Evolutionary conservation across 1,140 invertebrate genomes (phyloP), one percentile per base, ranked within the genome.

Genomic region (Drosophila lowei): DNA sequence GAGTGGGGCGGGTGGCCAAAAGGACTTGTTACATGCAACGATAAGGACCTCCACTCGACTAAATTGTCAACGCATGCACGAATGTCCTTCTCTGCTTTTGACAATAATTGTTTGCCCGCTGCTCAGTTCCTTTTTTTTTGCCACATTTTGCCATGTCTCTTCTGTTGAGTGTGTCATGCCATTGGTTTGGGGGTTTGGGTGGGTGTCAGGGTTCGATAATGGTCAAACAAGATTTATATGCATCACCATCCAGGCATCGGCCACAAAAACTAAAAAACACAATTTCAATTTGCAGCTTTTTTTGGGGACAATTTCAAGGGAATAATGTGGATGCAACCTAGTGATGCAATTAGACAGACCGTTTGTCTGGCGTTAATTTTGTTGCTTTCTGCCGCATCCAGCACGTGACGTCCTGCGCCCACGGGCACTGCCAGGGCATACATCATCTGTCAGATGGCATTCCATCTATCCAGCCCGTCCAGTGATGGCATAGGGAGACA

Each of bases 71-170:
- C 44, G 8, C 48, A 50, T n/a, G 15, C 46, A 59, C 30, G 16
- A 59, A 47, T 70, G 65, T 70, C 7, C 34, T 34, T 11, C 34
- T 34, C 9, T 11, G 11, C 34, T 58, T 80, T 80, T 86, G 80
- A 81, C 81, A 86, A 86, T 86, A 77, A 85, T 81, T 86, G 77
- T 78, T 86, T 71, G 77, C 54, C 58, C 62, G 49, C 57, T 72
- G 75, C 49, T 68, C 63, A 49, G 68, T 68, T 73, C 68, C 61
- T 63, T 75, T 76, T 71, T 83, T 74, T 72, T 72, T 60, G 54
- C 53, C 68, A 60, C 74, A 68, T 47, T 56, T 42, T 30, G 7
- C 30, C 30, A 34, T 11, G 30, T 44, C 62, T 44, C 56, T 58
- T 65, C 74, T 71, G 67, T 38, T 38, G 71, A 54, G 65, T 72